Evolutionary conservation across 2,888 invertebrate species (phyloP).

Genomic region (Cryptus armator): DNA sequence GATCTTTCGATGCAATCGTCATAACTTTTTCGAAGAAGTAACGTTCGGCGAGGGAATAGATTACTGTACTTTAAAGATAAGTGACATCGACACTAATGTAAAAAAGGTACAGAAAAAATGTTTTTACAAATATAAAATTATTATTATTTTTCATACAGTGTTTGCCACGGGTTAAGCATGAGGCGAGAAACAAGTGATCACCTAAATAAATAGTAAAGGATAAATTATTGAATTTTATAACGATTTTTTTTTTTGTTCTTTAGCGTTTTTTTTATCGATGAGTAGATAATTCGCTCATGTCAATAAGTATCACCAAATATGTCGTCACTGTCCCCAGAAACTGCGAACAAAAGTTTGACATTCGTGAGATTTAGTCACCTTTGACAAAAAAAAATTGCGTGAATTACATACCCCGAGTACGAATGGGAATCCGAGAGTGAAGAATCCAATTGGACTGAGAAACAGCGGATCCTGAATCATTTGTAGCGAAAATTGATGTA

Average conservation of each 20-base stretch:
- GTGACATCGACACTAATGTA: not conserved
- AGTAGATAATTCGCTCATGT: conserved; percentile 5
- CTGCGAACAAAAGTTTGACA: conserved; percentile 3
- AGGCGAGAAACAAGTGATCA: not conserved
- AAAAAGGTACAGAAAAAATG: not conserved
- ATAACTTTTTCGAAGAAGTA: no score
- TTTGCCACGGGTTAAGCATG: not conserved
- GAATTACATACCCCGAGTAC: conserved; percentile 56
- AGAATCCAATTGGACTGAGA: conserved; percentile 65
- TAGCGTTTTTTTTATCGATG: no score
- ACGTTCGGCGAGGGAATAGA: not conserved
- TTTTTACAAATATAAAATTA: not conserved
- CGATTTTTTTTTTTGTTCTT: no score
- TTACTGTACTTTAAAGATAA: not conserved
- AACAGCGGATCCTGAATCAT: conserved; percentile 64
- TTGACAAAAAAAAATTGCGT: not conserved
- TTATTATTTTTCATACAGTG: not conserved
- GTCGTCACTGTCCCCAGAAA: conserved; percentile 42
- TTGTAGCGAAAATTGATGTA: conserved; percentile 67
- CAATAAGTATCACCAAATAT: conserved; percentile 51
- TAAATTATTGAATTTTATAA: not conserved
- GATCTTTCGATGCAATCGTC: no score
- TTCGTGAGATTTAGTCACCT: not conserved
- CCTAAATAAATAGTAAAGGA: not conserved
- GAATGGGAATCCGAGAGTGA: conserved; percentile 63